Evolutionary conservation across 53 echinoderm and acorn worm genomes (phyloP).

Genomic region (Zoroaster sp.): DNA sequence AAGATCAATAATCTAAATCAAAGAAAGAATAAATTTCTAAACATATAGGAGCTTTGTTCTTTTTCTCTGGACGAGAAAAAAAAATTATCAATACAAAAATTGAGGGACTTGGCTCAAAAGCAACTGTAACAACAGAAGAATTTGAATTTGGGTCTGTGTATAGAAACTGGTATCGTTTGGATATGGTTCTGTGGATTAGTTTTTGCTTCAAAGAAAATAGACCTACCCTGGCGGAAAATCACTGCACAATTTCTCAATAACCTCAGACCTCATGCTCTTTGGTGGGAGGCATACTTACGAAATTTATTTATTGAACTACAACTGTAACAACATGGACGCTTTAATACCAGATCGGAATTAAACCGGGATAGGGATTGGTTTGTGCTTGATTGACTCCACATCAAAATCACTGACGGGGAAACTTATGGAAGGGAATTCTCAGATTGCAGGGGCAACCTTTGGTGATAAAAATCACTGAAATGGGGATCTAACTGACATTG

Average conservation of each 20-base stretch:
- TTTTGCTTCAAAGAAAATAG: background rate
- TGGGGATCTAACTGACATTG: background rate
- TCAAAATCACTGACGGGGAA: background rate
- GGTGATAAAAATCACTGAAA: background rate
- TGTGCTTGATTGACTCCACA: background rate
- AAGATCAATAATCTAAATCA: background rate
- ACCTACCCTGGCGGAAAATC: background rate
- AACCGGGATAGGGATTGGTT: background rate
- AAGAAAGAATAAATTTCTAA: background rate
- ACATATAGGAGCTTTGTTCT: no score
- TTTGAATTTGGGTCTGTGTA: background rate
- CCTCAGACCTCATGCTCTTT: background rate
- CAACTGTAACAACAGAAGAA: constrained; percentile 17
- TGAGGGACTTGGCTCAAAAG: background rate
- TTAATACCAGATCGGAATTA: no score
- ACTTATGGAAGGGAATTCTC: background rate
- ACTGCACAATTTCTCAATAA: background rate
- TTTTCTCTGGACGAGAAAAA: background rate
- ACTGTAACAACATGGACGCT: constrained; percentile 36
- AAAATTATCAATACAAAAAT: background rate
- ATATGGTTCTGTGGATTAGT: no score
- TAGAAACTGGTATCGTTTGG: background rate
- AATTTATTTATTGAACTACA: background rate
- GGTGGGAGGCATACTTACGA: background rate
- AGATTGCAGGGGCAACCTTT: background rate